These are phyloP conservation scores for Ceyx melanurus DNA, from an alignment of 2,113 vertebrate genomes.

Conservation along the genomic window DNA sequence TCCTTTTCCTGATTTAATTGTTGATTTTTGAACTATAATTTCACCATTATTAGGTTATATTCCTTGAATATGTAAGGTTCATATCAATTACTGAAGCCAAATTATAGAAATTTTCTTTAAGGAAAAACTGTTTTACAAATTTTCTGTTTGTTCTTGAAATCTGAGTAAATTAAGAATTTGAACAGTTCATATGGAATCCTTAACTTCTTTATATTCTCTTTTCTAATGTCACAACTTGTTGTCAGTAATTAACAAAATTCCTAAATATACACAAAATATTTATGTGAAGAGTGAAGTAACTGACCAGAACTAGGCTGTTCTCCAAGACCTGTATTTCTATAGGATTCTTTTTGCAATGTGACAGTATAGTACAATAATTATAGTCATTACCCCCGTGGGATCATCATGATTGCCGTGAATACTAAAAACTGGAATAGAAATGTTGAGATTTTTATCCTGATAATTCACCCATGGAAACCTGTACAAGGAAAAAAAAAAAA, in stretches of 20 bases:
- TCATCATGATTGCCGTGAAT: constrained; percentile 99
- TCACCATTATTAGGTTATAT: background rate
- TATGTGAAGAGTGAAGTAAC: background rate
- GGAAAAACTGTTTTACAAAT: background rate
- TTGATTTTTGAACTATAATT: background rate
- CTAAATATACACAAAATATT: background rate
- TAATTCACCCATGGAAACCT: constrained; percentile 99
- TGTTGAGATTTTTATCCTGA: constrained; percentile 93
- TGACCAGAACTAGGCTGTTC: background rate
- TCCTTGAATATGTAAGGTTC: background rate
- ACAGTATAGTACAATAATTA: background rate
- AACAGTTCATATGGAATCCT: background rate
- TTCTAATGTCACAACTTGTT: background rate
- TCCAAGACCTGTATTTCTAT: background rate
- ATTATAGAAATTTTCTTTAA: background rate
- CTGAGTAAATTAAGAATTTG: background rate
- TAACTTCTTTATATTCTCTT: background rate
- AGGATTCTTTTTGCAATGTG: background rate
- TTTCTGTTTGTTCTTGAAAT: background rate
- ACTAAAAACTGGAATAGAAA: constrained; percentile 95
- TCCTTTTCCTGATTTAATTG: background rate
- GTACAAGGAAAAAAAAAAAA: background rate
- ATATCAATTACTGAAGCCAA: background rate
- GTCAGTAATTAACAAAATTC: background rate
- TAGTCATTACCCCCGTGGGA: constrained; percentile 92